Evolutionary conservation across 2,888 invertebrate species (phyloP).

Genomic region (Dynastes hyllus): DNA sequence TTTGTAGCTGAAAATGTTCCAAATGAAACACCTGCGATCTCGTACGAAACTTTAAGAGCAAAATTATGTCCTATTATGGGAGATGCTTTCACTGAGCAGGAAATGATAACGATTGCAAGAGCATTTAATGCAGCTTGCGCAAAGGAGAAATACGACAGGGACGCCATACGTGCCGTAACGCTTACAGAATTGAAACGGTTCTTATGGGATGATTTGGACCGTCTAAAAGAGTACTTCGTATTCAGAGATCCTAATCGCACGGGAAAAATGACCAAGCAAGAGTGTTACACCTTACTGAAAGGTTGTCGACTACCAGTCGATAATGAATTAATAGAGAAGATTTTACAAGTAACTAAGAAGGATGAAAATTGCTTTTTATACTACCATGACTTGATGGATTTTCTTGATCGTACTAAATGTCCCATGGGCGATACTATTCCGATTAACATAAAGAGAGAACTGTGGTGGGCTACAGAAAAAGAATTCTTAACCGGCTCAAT

Average conservation of each 20-base stretch:
- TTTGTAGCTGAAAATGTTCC: conserved; percentile 83
- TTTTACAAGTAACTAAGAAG: conserved; percentile 80
- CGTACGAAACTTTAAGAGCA: conserved; percentile 73
- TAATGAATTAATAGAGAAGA: conserved; percentile 79
- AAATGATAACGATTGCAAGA: conserved; percentile 84
- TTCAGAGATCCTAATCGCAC: conserved; percentile 74
- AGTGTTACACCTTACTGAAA: conserved; percentile 78
- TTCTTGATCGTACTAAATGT: conserved; percentile 80
- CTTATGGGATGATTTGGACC: conserved; percentile 81
- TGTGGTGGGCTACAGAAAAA: conserved; percentile 71
- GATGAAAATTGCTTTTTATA: conserved; percentile 79
- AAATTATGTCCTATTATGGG: conserved; percentile 80
- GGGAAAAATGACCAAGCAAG: conserved; percentile 75
- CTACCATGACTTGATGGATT: conserved; percentile 81
- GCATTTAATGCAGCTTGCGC: conserved; percentile 79
- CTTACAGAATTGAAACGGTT: conserved; percentile 82
- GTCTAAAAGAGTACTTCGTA: conserved; percentile 76
- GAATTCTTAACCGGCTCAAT: conserved; percentile 68
- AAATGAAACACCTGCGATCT: conserved; percentile 65
- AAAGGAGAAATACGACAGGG: conserved; percentile 69
- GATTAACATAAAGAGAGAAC: conserved; percentile 72
- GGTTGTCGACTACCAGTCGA: conserved; percentile 82
- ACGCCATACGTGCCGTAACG: conserved; percentile 78
- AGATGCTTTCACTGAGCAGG: conserved; percentile 84
- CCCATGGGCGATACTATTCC: conserved; percentile 72